phyloP scores from a whole-genome alignment of 2,888 invertebrate species.

The Erebia ligea region DNA sequence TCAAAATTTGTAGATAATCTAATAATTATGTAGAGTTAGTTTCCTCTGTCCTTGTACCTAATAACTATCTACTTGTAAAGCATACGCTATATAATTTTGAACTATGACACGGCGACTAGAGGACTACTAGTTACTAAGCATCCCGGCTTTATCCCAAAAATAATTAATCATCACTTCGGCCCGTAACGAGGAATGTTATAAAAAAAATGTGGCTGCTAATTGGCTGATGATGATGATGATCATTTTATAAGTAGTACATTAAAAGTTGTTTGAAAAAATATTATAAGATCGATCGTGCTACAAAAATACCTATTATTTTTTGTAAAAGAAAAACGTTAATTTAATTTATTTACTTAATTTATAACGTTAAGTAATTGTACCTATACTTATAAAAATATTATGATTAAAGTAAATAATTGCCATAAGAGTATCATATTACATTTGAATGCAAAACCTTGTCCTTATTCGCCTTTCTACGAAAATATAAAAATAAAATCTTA shows the following conservation, averaged over 20 bases:
- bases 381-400: not conserved
- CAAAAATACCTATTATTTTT: too few species aligned
- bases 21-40: not conserved
- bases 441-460: constrained; percentile 12
- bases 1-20: not conserved
- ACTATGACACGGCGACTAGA: not conserved
- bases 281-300: too few species aligned
- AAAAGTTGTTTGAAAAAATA: too few species aligned
- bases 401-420: not conserved
- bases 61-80: not conserved
- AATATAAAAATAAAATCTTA: too few species aligned
- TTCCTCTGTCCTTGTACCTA: not conserved
- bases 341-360: too few species aligned
- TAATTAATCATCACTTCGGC: not conserved
- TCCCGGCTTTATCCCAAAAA: not conserved
- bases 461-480: constrained; percentile 8
- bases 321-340: too few species aligned
- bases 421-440: not conserved
- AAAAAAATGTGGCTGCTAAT: too few species aligned
- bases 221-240: too few species aligned
- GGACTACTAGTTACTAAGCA: too few species aligned
- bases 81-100: not conserved
- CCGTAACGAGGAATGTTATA: not conserved
- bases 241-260: too few species aligned
- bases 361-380: not conserved